phyloP scores from a whole-genome alignment of 2,888 invertebrate species.

The Dysmachus trigonus region DNA sequence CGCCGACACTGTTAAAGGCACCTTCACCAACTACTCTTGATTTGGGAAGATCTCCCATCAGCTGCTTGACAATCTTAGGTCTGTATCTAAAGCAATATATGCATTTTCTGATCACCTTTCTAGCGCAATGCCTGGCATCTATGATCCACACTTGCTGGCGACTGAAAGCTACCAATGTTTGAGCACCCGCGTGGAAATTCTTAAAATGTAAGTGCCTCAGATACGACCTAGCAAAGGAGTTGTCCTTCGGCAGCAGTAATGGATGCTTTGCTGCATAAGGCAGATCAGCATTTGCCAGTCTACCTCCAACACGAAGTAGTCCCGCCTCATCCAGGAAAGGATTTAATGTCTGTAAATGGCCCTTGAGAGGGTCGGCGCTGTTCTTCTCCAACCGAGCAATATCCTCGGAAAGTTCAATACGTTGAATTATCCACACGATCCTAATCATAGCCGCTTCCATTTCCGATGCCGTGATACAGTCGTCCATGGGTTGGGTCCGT shows the following conservation, averaged over 20 bases:
- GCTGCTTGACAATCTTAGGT: background rate
- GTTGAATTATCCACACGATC: background rate
- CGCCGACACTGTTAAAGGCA: background rate
- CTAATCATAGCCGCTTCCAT: background rate
- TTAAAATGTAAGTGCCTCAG: conserved; percentile 4
- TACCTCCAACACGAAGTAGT: background rate
- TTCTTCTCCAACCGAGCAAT: background rate
- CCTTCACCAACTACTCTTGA: background rate
- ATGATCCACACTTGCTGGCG: conserved; percentile 25
- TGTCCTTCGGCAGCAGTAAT: background rate
- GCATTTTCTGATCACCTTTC: background rate
- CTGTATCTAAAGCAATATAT: background rate
- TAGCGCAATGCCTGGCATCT: background rate
- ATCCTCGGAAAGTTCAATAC: background rate
- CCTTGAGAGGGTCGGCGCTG: background rate
- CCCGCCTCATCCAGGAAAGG: background rate
- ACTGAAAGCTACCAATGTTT: background rate
- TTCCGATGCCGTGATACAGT: background rate
- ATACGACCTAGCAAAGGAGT: background rate
- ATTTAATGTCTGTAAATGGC: background rate
- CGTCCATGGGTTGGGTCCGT: background rate
- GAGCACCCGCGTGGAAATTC: conserved; percentile 25
- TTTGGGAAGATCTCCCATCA: background rate
- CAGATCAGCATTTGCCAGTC: background rate
- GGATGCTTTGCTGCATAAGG: background rate